Base-by-base conservation (phyloP, 2,113 vertebrate genomes). In the Leptobrachium ailaonicum region DNA sequence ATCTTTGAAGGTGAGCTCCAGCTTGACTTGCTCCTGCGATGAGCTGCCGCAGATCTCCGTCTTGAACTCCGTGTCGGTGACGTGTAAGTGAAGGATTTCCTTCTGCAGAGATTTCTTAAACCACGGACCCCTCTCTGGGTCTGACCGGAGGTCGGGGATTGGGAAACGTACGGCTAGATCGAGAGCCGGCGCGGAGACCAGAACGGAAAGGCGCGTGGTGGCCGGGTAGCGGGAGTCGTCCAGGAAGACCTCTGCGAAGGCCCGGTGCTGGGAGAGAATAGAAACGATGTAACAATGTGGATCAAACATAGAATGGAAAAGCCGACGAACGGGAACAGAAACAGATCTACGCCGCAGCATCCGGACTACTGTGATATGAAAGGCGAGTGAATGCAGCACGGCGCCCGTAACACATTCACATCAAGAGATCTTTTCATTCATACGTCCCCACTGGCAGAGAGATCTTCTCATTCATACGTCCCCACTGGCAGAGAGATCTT, bases 51-150 rank as follows among this genome's bases (percentile, higher is more conserved):
- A 85, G 84, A 97, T 95, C 80, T 99, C 97, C 0, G 95, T 97
- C 90, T 98, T 98, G 76, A 98, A 87, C 87, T 97, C 96, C 66
- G 94, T 62, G 83, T 98, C 96, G 83, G 92, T 90, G 82, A 97
- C 90, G 75, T 95, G 94, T 85, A 98, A 87, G 66, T 92, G 89
- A 71, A 99, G 92, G 41, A 95, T 89, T 87, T 99, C 98, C 86
- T 97, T 98, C 87, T 98, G 96, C 83, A 99, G 92, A 0, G 96
- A 98, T 86, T 98, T 98, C 86, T 98, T 98, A 88, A 99, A 99
- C 98, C 98, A 99, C 0, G 98, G 95, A 70, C 98, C 98, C 83
- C 98, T 89, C 85, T 99, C 98, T 85, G 97, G 97, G 89, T 99
- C 98, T 14, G 97, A 97, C 12, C 97, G 94, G 56, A 99, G 92